phyloP scores from a whole-genome alignment of 2,797 vertebrate genomes.

The Sebastes diploproa region DNA sequence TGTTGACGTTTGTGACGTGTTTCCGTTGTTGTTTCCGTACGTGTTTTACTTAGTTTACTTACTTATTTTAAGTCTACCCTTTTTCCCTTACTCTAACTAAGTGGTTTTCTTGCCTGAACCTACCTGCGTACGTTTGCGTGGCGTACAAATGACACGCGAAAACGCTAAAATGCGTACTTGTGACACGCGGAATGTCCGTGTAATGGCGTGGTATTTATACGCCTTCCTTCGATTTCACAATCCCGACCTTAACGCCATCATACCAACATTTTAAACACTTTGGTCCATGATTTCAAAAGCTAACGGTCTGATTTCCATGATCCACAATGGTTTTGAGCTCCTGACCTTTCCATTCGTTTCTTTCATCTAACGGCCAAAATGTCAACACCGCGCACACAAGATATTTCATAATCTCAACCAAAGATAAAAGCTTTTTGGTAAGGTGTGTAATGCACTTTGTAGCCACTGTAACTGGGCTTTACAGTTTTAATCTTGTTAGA shows the following conservation, averaged over 20 bases:
- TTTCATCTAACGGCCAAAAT: not conserved
- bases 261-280: not conserved
- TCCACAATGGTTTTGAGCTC: not conserved
- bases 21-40: too few species aligned
- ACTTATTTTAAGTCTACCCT: too few species aligned
- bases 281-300: not conserved
- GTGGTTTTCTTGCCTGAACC: too few species aligned
- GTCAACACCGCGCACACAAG: too few species aligned
- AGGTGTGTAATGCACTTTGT: not conserved
- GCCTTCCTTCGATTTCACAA: not conserved
- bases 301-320: not conserved
- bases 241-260: not conserved
- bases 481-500: not conserved
- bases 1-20: too few species aligned
- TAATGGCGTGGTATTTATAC: too few species aligned
- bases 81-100: too few species aligned
- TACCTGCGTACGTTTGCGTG: fast-evolving
- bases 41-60: too few species aligned
- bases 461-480: not conserved
- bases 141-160: too few species aligned
- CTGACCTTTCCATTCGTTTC: not conserved
- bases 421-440: not conserved
- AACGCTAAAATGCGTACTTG: too few species aligned
- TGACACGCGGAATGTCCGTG: too few species aligned
- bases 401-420: not conserved